Conservation (phyloP, 2,113 vertebrate genomes). For the Corythornis madagascariensis region DNA sequence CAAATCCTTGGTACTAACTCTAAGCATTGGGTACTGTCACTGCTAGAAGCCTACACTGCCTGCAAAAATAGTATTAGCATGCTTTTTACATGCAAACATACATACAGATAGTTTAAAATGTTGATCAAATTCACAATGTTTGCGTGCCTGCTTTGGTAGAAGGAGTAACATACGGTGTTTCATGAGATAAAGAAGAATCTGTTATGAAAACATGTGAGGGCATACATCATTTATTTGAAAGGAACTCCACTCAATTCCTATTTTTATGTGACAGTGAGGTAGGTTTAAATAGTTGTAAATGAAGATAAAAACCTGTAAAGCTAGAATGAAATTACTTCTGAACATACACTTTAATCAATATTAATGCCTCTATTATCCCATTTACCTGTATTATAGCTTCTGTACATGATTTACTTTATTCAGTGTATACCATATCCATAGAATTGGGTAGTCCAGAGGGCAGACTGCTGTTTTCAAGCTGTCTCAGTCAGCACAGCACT, state of each 20-base stretch:
- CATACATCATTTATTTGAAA: background rate
- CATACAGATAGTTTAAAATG: background rate
- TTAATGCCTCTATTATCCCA: background rate
- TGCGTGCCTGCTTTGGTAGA: background rate
- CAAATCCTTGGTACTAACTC: no score
- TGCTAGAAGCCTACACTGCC: no score
- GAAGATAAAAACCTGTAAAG: background rate
- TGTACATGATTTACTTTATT: accelerated
- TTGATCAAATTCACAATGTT: background rate
- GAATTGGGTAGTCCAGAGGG: background rate
- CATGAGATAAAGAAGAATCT: background rate
- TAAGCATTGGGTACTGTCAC: no score
- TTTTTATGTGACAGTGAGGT: background rate
- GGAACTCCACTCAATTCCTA: background rate
- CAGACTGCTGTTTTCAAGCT: no score
- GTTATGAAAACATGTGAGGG: background rate
- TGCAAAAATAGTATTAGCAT: background rate
- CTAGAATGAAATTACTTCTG: background rate
- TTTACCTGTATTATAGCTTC: background rate
- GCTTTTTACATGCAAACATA: background rate
- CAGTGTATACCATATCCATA: accelerated
- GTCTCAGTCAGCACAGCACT: background rate
- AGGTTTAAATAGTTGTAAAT: background rate
- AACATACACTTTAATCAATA: background rate
- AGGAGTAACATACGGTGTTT: background rate